phyloP scores from a whole-genome alignment of 2,888 invertebrate genomes.

The Brachypterus glaber region DNA sequence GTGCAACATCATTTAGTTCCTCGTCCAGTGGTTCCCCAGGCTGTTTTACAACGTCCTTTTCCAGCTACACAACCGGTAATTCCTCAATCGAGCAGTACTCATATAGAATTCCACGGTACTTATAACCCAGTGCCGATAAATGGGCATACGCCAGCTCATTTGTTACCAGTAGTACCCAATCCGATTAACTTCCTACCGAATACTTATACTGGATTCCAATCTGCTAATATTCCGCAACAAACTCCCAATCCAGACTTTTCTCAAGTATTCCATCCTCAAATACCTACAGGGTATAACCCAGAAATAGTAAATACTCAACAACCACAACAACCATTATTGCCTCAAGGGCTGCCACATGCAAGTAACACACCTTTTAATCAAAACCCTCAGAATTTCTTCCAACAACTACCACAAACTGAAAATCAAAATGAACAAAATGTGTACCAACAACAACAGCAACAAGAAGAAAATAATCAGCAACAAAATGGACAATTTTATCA shows the following conservation, averaged over 20 bases:
- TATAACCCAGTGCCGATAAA: slow-evolving; percentile 4
- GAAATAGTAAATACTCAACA: too few species aligned
- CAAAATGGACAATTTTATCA: slow-evolving; percentile 16
- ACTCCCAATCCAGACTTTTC: neutral
- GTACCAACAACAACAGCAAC: slow-evolving; percentile 14
- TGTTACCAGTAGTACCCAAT: slow-evolving; percentile 6
- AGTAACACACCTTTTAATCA: neutral
- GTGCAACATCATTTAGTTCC: slow-evolving; percentile 6
- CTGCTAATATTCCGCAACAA: slow-evolving; percentile 1
- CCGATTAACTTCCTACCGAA: neutral
- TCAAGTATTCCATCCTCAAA: slow-evolving; percentile 1
- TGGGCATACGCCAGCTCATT: slow-evolving; percentile 4
- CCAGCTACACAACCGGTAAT: slow-evolving; percentile 7
- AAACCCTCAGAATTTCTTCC: slow-evolving; percentile 16
- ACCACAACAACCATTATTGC: too few species aligned
- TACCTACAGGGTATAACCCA: neutral
- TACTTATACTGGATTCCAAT: neutral
- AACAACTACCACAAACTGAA: slow-evolving; percentile 20
- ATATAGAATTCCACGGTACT: slow-evolving; percentile 14
- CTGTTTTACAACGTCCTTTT: slow-evolving; percentile 5
- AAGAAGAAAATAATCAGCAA: slow-evolving; percentile 8
- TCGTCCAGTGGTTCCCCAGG: slow-evolving; percentile 2
- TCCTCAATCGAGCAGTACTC: slow-evolving; percentile 4
- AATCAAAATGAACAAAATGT: slow-evolving; percentile 9
- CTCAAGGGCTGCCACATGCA: too few species aligned